phyloP scores from a whole-genome alignment of 2,797 vertebrate species.

The Dicrostonyx torquatus region DNA sequence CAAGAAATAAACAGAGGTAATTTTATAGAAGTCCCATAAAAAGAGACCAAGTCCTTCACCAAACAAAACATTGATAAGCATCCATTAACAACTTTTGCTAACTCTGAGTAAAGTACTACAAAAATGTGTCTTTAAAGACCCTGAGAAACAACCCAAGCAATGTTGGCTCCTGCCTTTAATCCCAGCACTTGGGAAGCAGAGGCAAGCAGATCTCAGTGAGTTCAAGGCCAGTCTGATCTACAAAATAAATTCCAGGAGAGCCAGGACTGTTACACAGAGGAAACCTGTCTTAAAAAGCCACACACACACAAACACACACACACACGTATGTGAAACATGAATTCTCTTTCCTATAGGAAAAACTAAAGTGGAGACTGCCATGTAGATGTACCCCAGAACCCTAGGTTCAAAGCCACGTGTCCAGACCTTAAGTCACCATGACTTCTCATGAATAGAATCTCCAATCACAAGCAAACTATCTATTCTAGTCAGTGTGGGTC shows the following conservation, averaged over 20 bases:
- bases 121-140: not conserved
- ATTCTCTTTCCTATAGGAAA: not conserved
- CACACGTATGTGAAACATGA: not conserved
- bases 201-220: no score
- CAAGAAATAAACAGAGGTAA: slow-evolving; percentile 7
- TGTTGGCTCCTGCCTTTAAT: no score
- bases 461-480: not conserved
- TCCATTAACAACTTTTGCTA: not conserved
- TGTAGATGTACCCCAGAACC: not conserved
- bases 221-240: no score
- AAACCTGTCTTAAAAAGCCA: no score
- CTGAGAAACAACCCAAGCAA: not conserved
- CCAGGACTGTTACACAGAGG: no score
- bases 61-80: slow-evolving; percentile 40
- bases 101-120: not conserved
- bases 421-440: not conserved
- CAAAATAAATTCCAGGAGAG: no score
- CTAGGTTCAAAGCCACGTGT: not conserved
- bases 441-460: not conserved
- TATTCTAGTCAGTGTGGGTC: not conserved
- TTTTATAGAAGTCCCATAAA: slow-evolving; percentile 36
- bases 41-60: not conserved
- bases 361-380: not conserved
- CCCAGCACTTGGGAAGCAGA: no score
- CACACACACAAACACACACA: no score